Evolutionary conservation across 2,113 vertebrate species (phyloP), one percentile per base, ranked within the genome.

Genomic region (Eurystomus gularis): DNA sequence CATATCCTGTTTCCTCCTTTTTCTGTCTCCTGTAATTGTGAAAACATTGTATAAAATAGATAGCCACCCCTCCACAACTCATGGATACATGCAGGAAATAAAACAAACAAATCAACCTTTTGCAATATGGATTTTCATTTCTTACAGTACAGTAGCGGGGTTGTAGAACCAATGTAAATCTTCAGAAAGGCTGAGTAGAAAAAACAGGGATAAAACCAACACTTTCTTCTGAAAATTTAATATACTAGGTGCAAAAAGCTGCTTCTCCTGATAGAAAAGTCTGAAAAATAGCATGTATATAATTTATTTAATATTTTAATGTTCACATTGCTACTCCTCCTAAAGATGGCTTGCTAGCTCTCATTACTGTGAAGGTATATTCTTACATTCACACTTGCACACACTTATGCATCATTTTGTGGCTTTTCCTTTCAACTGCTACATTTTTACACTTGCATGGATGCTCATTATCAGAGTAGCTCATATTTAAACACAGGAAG

Each of bases 61-160:
- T 12, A 75, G 5, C 3, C 3, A 46, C 1, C 2, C 12, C 3
- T 81, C 7, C 3, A 4, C 3, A 64, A 12, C 1, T 1, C 33
- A 60, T 35, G 57, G 24, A n/a, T 14, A 25, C 5, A 11, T 1
- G 3, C 23, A 82, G 48, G 17, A 82, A 82, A 61, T n/a, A 8
- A 65, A 62, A 31, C 5, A 62, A 55, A 23, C 12, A 60, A 57
- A n/a, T n/a, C n/a, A n/a, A 42, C 29, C 11, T n/a, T 83, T 66
- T n/a, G 17, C 21, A 48, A 33, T 72, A 51, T n/a, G 18, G 68
- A 57, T n/a, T 2, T 65, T 1, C 11, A 65, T 80, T 75, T 66
- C 86, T 82, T 83, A 57, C 16, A 83, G 5, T 73, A 26, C 3
- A 39, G 6, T 49, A 35, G 25, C 2, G 10, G 9, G 1, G 3